Evolutionary conservation across 2,888 invertebrate genomes (phyloP).

Genomic region (Megastigmus dorsalis): DNA sequence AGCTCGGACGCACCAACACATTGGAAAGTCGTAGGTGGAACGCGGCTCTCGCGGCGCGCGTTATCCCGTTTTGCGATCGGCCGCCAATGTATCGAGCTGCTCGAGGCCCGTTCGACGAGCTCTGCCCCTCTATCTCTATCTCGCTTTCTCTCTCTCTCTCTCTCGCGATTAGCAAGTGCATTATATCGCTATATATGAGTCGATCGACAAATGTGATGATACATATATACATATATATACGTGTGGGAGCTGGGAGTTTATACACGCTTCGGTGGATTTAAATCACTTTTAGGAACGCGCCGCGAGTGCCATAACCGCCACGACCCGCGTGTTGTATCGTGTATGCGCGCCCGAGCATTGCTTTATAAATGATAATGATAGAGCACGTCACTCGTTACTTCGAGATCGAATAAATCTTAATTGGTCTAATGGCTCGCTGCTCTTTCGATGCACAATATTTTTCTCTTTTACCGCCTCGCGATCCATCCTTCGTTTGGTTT

Average conservation of each 20-base stretch:
- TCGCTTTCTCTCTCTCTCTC: too few species aligned
- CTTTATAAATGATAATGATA: constrained; percentile 39
- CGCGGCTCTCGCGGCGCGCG: not conserved
- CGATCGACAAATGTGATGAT: constrained; percentile 46
- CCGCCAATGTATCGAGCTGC: not conserved
- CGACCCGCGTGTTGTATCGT: not conserved
- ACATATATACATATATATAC: too few species aligned
- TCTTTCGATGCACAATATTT: not conserved
- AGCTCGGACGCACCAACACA: constrained; percentile 22
- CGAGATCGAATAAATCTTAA: constrained; percentile 42
- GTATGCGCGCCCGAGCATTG: not conserved
- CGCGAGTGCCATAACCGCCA: too few species aligned
- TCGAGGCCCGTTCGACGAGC: too few species aligned
- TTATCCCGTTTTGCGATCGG: constrained; percentile 15
- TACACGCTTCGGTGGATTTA: constrained; percentile 36
- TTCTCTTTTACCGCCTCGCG: too few species aligned
- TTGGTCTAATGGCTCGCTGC: constrained; percentile 19
- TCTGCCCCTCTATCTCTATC: too few species aligned
- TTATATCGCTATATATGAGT: constrained; percentile 24
- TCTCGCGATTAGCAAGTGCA: constrained; percentile 43
- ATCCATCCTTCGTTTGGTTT: too few species aligned
- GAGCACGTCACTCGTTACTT: constrained; percentile 20
- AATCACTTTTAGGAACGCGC: constrained; percentile 30
- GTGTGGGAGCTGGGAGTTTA: too few species aligned
- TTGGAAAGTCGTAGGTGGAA: constrained; percentile 50